Evolutionary conservation across 1,140 invertebrate species (phyloP).

Genomic region (Aphaenogaster rudis): DNA sequence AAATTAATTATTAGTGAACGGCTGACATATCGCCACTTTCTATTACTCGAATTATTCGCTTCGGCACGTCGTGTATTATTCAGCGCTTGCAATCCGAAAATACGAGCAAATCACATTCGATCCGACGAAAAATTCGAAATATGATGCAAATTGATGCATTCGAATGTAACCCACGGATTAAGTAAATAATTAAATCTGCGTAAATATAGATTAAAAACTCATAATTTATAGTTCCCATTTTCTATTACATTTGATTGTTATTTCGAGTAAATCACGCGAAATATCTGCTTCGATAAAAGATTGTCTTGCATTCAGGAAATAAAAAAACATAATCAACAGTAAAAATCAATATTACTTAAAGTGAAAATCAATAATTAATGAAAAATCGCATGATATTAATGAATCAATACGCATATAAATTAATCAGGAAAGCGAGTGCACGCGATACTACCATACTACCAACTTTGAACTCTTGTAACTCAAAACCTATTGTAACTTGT

Average conservation of each 20-base stretch:
- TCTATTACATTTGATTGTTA: neutral
- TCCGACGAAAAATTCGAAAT: too few relatives aligned
- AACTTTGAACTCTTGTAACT: neutral
- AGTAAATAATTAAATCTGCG: neutral
- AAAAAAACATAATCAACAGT: neutral
- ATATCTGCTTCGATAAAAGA: neutral
- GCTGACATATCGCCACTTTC: neutral
- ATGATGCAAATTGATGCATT: neutral
- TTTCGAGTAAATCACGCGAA: neutral
- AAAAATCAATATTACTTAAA: neutral
- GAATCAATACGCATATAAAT: neutral
- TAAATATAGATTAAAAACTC: neutral
- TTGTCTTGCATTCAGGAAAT: neutral
- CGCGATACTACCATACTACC: neutral
- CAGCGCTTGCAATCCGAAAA: neutral
- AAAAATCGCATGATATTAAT: neutral
- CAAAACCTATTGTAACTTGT: neutral
- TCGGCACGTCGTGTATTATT: neutral
- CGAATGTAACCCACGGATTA: neutral
- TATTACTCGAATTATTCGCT: neutral
- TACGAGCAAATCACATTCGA: neutral
- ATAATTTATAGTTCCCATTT: neutral
- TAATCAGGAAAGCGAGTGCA: neutral
- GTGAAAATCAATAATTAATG: neutral
- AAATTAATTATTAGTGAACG: neutral